A percentile compares a stretch with the other conserved stretches of the same genome.
These are phyloP conservation scores for Pimephales promelas DNA, from an alignment of 2,113 vertebrate genomes.

Conservation along the genomic window DNA sequence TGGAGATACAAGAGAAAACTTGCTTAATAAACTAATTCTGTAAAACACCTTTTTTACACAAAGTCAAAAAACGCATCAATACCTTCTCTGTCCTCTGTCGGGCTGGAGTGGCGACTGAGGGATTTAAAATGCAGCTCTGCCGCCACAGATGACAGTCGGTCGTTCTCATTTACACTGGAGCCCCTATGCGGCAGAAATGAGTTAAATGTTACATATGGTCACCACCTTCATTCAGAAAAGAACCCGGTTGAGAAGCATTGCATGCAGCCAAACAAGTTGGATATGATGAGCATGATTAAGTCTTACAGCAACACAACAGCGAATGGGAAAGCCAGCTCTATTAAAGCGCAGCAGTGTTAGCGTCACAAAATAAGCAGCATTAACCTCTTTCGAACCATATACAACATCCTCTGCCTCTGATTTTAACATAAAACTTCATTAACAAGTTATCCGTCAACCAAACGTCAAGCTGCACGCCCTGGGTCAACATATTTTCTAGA, in stretches of 20 bases:
- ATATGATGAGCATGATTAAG: neutral
- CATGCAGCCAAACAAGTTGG: neutral
- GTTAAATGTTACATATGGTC: neutral
- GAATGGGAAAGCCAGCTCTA: constrained; percentile 11
- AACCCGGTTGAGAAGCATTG: neutral
- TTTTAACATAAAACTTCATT: neutral
- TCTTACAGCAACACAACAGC: neutral
- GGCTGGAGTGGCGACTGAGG: constrained; percentile 96
- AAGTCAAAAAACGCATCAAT: neutral
- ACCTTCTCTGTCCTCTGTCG: constrained; percentile 96
- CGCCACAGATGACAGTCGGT: constrained; percentile 90
- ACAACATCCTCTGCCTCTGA: neutral
- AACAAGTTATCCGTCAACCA: neutral
- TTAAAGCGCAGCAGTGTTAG: neutral
- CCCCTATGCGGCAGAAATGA: constrained; percentile 74
- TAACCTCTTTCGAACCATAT: constrained; percentile 20
- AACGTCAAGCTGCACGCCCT: neutral
- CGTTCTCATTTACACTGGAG: constrained; percentile 92
- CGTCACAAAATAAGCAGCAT: neutral
- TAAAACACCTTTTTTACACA: neutral
- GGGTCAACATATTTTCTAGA: too few relatives aligned
- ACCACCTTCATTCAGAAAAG: neutral
- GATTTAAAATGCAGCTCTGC: constrained; percentile 94
- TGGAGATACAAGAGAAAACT: constrained; percentile 61
- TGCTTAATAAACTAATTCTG: neutral